Evolutionary conservation across 2,888 invertebrate species (phyloP).

Genomic region (Dermolepida albohirtum): DNA sequence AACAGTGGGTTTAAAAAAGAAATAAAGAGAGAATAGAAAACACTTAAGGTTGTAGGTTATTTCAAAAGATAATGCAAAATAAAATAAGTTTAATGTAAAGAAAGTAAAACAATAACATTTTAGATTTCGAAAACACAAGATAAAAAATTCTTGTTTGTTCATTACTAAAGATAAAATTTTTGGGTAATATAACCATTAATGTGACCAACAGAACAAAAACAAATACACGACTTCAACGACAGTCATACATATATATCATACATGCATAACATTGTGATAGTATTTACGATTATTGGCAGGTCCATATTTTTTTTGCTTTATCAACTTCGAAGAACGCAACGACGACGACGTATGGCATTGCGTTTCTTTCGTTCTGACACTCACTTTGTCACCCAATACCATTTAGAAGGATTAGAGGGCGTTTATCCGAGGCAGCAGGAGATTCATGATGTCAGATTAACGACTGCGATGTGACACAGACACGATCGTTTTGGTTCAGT

Average conservation of each 20-base stretch:
- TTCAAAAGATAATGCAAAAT: too few relatives aligned
- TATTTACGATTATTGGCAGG: constrained; percentile 34
- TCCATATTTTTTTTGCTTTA: constrained; percentile 19
- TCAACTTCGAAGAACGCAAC: background rate
- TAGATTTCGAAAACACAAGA: too few relatives aligned
- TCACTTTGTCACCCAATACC: constrained; percentile 34
- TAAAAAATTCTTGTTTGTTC: too few relatives aligned
- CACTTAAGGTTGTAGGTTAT: too few relatives aligned
- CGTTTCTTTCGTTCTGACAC: constrained; percentile 12
- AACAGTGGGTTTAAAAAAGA: too few relatives aligned
- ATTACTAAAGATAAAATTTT: too few relatives aligned
- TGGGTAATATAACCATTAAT: too few relatives aligned
- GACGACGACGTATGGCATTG: background rate
- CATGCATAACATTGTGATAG: background rate
- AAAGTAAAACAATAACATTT: too few relatives aligned
- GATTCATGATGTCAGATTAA: constrained; percentile 27
- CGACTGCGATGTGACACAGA: constrained; percentile 12
- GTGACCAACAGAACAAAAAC: background rate
- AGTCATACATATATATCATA: background rate
- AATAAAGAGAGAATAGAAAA: too few relatives aligned
- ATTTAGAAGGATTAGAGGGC: constrained; percentile 22
- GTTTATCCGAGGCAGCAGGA: constrained; percentile 7
- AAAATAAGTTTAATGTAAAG: too few relatives aligned
- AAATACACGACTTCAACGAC: constrained; percentile 3
- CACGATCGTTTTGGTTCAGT: background rate